phyloP scores from a whole-genome alignment of 2,797 vertebrate genomes.

The Gastrophryne carolinensis region DNA sequence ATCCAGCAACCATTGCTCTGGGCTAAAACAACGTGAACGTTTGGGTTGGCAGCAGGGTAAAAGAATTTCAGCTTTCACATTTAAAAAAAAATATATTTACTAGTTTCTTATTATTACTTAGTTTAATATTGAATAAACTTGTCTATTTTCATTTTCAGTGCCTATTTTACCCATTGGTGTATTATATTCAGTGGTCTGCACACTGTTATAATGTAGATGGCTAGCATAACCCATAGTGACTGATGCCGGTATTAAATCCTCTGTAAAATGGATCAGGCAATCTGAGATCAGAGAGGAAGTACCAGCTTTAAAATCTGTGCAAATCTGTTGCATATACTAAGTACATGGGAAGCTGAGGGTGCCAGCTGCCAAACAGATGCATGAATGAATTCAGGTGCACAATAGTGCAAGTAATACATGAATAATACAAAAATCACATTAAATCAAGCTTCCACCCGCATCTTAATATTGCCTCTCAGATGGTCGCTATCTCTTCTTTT shows the following conservation, averaged over 20 bases:
- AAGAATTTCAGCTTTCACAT: too few relatives aligned
- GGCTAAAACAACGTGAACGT: too few relatives aligned
- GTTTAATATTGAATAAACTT: neutral
- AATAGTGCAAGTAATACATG: neutral
- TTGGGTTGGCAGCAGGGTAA: too few relatives aligned
- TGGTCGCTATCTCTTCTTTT: neutral
- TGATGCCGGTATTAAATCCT: slow-evolving; percentile 35
- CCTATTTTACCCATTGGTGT: neutral
- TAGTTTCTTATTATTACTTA: too few relatives aligned
- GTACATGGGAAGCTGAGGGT: neutral
- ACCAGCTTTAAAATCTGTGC: slow-evolving; percentile 12
- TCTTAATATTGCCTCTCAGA: neutral
- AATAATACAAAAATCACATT: neutral
- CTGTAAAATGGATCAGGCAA: slow-evolving; percentile 30
- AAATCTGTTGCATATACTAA: slow-evolving; percentile 11
- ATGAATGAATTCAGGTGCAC: neutral
- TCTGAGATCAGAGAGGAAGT: slow-evolving; percentile 31
- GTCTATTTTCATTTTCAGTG: neutral
- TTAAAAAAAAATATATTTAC: too few relatives aligned
- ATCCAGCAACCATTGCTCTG: too few relatives aligned
- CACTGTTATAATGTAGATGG: slow-evolving; percentile 13
- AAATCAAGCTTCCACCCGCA: neutral
- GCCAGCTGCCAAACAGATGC: neutral
- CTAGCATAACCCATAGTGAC: slow-evolving; percentile 13
- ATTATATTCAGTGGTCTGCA: slow-evolving; percentile 12